Evolutionary conservation across 2,888 invertebrate species (phyloP).

Genomic region (Tineola bisselliella): DNA sequence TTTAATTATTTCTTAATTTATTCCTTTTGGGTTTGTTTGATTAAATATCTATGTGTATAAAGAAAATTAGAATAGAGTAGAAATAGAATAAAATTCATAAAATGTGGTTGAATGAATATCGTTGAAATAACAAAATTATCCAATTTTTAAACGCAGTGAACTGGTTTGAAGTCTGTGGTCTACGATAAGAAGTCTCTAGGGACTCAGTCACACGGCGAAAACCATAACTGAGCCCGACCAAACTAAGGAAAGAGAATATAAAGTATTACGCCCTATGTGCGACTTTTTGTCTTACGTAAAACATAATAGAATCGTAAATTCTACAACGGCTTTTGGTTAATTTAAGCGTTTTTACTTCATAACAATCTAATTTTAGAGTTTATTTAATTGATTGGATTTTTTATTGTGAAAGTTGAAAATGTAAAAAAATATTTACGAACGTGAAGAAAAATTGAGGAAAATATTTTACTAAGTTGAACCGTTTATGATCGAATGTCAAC

Average conservation of each 20-base stretch:
- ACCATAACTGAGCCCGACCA: constrained; percentile 14
- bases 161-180: constrained; percentile 17
- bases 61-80: too few species aligned
- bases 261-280: not conserved
- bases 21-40: too few species aligned
- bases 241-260: not conserved
- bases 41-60: too few species aligned
- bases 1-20: too few species aligned
- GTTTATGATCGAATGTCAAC: not conserved
- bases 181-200: constrained; percentile 20
- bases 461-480: not conserved
- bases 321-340: too few species aligned
- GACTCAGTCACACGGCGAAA: constrained; percentile 20
- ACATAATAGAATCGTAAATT: not conserved
- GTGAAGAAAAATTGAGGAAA: not conserved
- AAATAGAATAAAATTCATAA: too few species aligned
- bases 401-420: not conserved
- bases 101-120: too few species aligned
- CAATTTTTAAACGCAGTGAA: constrained; percentile 17
- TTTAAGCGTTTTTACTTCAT: too few species aligned
- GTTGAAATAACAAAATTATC: not conserved
- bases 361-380: too few species aligned
- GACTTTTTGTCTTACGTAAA: not conserved
- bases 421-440: not conserved
- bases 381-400: too few species aligned